Percentiles rank a stretch among this genome's conserved stretches.
Evolutionary conservation across 1,140 invertebrate species (phyloP).

Genomic region (Heliconius himera): DNA sequence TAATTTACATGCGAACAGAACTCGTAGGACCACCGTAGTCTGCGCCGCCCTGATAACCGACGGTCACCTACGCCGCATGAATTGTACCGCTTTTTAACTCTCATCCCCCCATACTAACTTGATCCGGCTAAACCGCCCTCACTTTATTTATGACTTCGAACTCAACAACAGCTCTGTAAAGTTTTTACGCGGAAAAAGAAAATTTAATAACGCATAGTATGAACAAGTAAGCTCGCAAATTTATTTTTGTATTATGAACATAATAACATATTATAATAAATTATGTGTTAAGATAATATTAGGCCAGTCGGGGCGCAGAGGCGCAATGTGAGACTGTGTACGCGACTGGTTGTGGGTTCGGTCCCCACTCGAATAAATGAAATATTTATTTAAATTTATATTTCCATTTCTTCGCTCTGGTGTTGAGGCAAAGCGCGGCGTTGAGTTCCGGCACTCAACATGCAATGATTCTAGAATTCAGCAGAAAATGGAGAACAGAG

Average conservation of each 20-base stretch:
- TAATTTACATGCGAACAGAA: slow-evolving; percentile 15
- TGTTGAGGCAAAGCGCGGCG: too few relatives aligned
- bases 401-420: too few relatives aligned
- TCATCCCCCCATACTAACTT: slow-evolving; percentile 71
- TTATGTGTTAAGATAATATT: background rate
- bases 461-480: too few relatives aligned
- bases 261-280: background rate
- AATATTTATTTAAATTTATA: too few relatives aligned
- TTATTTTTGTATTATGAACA: slow-evolving; percentile 33
- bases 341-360: too few relatives aligned
- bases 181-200: slow-evolving; percentile 36
- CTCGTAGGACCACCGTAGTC: slow-evolving; percentile 33
- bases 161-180: slow-evolving; percentile 47
- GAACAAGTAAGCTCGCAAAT: slow-evolving; percentile 33
- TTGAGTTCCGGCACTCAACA: too few relatives aligned
- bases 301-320: too few relatives aligned
- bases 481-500: too few relatives aligned
- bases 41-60: slow-evolving; percentile 65
- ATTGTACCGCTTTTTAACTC: slow-evolving; percentile 79
- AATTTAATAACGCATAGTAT: slow-evolving; percentile 37
- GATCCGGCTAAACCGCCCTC: slow-evolving; percentile 66
- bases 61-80: slow-evolving; percentile 79
- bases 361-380: too few relatives aligned
- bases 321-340: too few relatives aligned
- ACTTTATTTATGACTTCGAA: slow-evolving; percentile 72